A percentile compares a stretch with the other conserved stretches of the same genome.
These are phyloP conservation scores for Motacilla tschutschensis DNA, from an alignment of 2,113 vertebrate species.

Conservation along the genomic window DNA sequence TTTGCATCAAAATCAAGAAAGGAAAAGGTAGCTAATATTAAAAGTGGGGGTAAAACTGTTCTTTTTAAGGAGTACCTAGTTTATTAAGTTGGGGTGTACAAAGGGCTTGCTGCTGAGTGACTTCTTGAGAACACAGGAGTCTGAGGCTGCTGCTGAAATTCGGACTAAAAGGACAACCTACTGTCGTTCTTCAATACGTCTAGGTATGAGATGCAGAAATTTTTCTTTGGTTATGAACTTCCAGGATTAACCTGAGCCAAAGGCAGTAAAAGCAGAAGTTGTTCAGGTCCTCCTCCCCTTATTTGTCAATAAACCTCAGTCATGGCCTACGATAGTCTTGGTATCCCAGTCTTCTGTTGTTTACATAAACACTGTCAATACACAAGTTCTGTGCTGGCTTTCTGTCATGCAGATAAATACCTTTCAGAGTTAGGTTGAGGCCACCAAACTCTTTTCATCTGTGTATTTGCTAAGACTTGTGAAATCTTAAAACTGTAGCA, in stretches of 20 bases:
- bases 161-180: background rate
- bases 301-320: background rate
- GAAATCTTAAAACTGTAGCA: background rate
- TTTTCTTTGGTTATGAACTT: background rate
- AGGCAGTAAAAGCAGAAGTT: constrained; percentile 7
- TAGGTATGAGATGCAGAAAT: background rate
- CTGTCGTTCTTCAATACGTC: background rate
- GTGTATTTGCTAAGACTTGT: background rate
- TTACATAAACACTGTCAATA: background rate
- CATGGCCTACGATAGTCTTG: background rate
- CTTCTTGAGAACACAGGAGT: background rate
- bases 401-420: background rate
- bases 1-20: background rate
- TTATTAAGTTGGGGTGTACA: background rate
- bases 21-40: background rate
- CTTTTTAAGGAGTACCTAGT: background rate
- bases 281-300: background rate
- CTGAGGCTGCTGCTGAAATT: background rate
- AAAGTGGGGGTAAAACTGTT: background rate
- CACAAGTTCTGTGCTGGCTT: background rate
- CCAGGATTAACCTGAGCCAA: background rate
- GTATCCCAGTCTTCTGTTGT: background rate
- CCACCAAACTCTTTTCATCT: background rate
- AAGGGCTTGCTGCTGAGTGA: background rate
- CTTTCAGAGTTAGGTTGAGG: background rate